Evolutionary conservation across 2,797 vertebrate species (phyloP), one percentile per base, ranked within the genome.

Genomic region (Paedocypris micromegethes): DNA sequence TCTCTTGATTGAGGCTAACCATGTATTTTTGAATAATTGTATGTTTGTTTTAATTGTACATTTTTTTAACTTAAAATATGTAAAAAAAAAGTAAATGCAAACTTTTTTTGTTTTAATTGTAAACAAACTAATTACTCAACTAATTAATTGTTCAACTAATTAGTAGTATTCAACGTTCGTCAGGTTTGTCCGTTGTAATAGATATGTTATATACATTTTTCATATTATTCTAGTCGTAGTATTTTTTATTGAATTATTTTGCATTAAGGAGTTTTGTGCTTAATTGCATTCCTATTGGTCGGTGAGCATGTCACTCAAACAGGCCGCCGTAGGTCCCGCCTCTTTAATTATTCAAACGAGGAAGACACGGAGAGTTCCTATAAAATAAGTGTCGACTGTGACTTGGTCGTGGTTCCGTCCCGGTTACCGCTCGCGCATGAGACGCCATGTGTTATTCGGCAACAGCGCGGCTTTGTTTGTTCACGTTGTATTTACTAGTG

Each of bases 291-390:
- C 41, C 9, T 38, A 68, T 63, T 58, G 53, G 58, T 66, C 46
- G 63, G 51, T 54, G 54, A 54, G 58, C 42, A 37, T 79, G 68
- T 51, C 63, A 53, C 0, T 72, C 76, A 62, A 58, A 57, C 0
- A 9, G 48, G 76, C 74, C 58, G 3, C 83, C 83, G 77, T 85
- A 82, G 58, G 57, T 1, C 58, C 68, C 78, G 70, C 84, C 82
- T 73, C 53, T 51, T 5, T 2, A 23, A n/a, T 45, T 37, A 48
- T 59, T 42, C 8, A 68, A 7, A 43, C 9, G 46, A 70, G 68
- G 68, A 62, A 62, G 44, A 59, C 38, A 43, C 9, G 46, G 63
- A 61, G 68, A 62, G 56, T 38, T 52, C 38, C 8, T 50, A 51
- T 55, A 63, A 64, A 70, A 64, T 52, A 50, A 45, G 55, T 70